Conservation (phyloP, 2,888 invertebrate genomes). For the Oxycera nigricornis region DNA sequence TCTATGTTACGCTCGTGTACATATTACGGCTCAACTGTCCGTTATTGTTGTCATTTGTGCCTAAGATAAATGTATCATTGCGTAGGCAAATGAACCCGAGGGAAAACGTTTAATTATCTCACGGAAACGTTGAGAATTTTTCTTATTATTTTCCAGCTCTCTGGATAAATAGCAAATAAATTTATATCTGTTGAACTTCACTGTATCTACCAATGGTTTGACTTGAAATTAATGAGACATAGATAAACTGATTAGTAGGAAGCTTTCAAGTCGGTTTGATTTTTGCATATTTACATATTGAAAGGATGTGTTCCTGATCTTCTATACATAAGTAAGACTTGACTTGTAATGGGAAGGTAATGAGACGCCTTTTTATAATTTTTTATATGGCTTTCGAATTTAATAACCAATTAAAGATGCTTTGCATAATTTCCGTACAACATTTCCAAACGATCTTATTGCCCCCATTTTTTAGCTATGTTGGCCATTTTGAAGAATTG, state of each 20-base stretch:
- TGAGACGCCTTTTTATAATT: too few relatives aligned
- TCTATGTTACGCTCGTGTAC: constrained; percentile 3
- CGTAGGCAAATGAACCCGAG: constrained; percentile 44
- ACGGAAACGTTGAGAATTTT: constrained; percentile 38
- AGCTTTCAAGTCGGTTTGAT: too few relatives aligned
- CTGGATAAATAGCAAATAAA: background rate
- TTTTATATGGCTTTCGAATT: too few relatives aligned
- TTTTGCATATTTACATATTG: too few relatives aligned
- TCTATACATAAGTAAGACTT: too few relatives aligned
- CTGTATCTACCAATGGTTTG: background rate
- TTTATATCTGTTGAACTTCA: background rate
- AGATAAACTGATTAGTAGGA: constrained; percentile 12
- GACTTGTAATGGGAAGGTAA: too few relatives aligned
- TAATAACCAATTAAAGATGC: too few relatives aligned
- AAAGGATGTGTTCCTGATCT: too few relatives aligned
- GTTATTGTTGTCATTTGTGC: constrained; percentile 46
- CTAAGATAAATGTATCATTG: constrained; percentile 44
- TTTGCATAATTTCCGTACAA: too few relatives aligned
- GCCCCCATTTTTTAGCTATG: too few relatives aligned
- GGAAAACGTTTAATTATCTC: constrained; percentile 43
- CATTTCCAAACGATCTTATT: too few relatives aligned
- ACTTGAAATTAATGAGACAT: background rate
- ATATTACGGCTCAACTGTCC: constrained; percentile 30
- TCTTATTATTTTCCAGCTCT: constrained; percentile 28
- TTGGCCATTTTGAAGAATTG: too few relatives aligned